phyloP scores from a whole-genome alignment of 2,888 invertebrate species.

The Oligia latruncula region DNA sequence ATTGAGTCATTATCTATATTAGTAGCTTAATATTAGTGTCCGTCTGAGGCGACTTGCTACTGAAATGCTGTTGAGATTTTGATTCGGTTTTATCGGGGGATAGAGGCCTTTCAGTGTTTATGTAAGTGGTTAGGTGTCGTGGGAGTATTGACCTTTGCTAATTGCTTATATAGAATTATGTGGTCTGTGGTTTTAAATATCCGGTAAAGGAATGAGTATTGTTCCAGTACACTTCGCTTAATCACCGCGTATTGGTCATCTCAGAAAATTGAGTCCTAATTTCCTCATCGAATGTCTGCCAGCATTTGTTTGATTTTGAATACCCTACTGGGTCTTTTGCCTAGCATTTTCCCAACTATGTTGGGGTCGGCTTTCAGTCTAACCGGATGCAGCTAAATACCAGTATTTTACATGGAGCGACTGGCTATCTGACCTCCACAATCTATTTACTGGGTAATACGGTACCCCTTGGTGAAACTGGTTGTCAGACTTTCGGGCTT shows the following conservation, averaged over 20 bases:
- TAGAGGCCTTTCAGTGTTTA: constrained; percentile 6
- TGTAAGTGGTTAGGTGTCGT: background rate
- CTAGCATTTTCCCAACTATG: too few species aligned
- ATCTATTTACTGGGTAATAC: too few species aligned
- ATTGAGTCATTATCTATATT: constrained; percentile 60
- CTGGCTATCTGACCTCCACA: too few species aligned
- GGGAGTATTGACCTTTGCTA: background rate
- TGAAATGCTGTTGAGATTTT: constrained; percentile 48
- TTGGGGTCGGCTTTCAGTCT: too few species aligned
- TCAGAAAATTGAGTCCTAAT: background rate
- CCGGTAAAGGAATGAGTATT: background rate
- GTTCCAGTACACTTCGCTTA: background rate
- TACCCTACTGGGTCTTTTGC: background rate
- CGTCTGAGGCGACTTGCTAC: constrained; percentile 39
- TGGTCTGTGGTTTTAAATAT: constrained; percentile 4
- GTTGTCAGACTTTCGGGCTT: too few species aligned
- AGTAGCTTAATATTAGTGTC: constrained; percentile 50
- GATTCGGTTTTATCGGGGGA: constrained; percentile 37
- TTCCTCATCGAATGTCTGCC: background rate
- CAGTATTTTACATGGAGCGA: too few species aligned
- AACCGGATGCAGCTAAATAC: too few species aligned
- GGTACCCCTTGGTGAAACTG: too few species aligned
- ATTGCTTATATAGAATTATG: constrained; percentile 7
- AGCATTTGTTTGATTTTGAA: background rate
- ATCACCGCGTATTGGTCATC: background rate